Conservation (phyloP, 2,888 invertebrate genomes). For the Cephus runcator region DNA sequence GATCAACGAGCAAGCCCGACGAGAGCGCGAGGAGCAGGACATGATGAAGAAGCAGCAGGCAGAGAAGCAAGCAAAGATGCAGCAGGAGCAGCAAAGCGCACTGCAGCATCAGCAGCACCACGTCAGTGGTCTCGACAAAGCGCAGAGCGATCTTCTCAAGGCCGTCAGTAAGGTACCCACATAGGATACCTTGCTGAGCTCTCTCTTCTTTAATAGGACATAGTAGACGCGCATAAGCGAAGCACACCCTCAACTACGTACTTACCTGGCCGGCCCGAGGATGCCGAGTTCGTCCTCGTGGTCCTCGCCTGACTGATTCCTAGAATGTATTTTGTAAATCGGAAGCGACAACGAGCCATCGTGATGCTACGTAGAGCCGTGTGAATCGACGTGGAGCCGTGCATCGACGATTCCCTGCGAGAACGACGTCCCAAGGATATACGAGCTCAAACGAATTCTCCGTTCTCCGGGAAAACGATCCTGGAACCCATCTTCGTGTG, state of each 20-base stretch:
- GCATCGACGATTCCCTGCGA: neutral
- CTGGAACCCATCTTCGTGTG: neutral
- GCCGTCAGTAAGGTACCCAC: conserved; percentile 81
- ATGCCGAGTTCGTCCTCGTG: conserved; percentile 21
- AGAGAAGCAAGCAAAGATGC: conserved; percentile 85
- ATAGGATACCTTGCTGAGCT: conserved; percentile 68
- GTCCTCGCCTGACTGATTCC: conserved; percentile 59
- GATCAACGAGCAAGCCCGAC: conserved; percentile 92
- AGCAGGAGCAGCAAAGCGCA: conserved; percentile 77
- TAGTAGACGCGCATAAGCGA: conserved; percentile 32
- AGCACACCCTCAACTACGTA: conserved; percentile 56
- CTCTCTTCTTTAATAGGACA: conserved; percentile 42
- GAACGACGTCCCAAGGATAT: neutral
- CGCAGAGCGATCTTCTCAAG: conserved; percentile 80
- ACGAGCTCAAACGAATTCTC: neutral
- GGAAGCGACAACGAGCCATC: conserved; percentile 12
- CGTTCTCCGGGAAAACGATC: neutral
- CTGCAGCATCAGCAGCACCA: conserved; percentile 77
- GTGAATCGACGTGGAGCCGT: neutral
- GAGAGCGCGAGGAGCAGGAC: conserved; percentile 91
- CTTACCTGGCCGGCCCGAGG: conserved; percentile 56
- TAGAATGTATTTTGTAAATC: conserved; percentile 58
- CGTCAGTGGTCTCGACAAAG: conserved; percentile 80
- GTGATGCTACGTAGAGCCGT: conserved; percentile 1
- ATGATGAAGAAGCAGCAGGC: conserved; percentile 91